Evolutionary conservation across 2,797 vertebrate genomes (phyloP).

Genomic region (Ara ararauna): DNA sequence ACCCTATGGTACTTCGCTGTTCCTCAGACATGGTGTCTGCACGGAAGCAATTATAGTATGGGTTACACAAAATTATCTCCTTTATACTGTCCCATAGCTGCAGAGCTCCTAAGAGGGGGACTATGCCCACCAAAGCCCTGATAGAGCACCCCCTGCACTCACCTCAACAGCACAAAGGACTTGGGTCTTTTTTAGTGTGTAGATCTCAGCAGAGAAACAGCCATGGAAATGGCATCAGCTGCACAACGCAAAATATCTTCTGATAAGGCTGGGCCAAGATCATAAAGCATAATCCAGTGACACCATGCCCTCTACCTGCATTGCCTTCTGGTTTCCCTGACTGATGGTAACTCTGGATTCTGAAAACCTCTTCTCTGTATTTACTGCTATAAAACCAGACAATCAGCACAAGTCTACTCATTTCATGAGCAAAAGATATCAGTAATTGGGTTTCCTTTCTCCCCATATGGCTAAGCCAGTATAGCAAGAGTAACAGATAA

Average conservation of each 20-base stretch:
- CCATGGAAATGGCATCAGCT: neutral
- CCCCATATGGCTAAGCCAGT: accelerated
- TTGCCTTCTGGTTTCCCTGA: neutral
- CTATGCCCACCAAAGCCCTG: neutral
- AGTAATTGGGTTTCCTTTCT: neutral
- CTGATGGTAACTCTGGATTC: neutral
- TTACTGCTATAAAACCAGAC: neutral
- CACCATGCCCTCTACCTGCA: neutral
- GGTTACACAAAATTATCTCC: neutral
- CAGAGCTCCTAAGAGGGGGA: neutral
- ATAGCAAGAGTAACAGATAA: neutral
- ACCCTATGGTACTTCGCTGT: neutral
- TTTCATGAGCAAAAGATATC: neutral
- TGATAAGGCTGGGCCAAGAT: neutral
- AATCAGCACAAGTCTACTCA: neutral
- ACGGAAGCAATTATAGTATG: accelerated
- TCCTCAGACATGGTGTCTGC: neutral
- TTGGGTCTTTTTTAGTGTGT: neutral
- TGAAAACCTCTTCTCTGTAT: neutral
- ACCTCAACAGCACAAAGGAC: neutral
- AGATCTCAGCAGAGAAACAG: neutral
- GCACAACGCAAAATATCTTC: neutral
- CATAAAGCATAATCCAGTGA: neutral
- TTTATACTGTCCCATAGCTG: neutral
- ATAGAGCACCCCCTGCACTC: accelerated